Base-by-base conservation (phyloP, 2,113 vertebrate species). In the Cephalopholis sonnerati region DNA sequence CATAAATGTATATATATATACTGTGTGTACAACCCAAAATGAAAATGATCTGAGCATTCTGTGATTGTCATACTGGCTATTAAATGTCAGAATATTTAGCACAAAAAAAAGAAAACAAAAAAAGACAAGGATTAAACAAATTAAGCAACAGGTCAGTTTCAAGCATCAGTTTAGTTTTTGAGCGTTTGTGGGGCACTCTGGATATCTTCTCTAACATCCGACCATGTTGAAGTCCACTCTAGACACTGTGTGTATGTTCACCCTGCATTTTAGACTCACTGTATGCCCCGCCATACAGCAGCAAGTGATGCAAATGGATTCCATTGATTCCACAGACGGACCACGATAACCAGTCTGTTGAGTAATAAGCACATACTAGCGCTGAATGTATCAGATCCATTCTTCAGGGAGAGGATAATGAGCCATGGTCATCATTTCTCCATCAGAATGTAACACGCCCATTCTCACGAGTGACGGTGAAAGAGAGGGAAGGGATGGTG, bases 381-480 rank as follows among this genome's bases (percentile, higher is more conserved):
- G 78, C 84, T 93, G 94, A 94, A 94, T 94, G 94, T 94, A 94
- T 91, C 69, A 77, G 90, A 83, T 88, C 86, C 90, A 91, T 93
- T 92, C 84, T 93, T 92, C 92, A 94, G 93, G 94, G 88, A 93
- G 91, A 94, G 93, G 94, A 94, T 88, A 92, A 93, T 81, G 91
- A 94, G 92, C 93, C 93, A 94, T 94, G 92, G 89, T 93, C 83
- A 76, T 92, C 80, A 66, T 88, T 92, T 91, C 85, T 88, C 91
- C 89, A 91, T 89, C 83, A 74, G 88, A 93, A 93, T 94, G 92
- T 93, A 94, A 89, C 79, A 29, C 41, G 65, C 69, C 83, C 89
- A 74, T 86, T 80, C 69, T 85, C n/a, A 63, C 6, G 25, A 81
- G 77, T 41, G 72, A 22, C 6, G 39, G 25, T 41, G 55, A 36